Conservation (phyloP, 2,113 vertebrate genomes). For the Dendropsophus ebraccatus region DNA sequence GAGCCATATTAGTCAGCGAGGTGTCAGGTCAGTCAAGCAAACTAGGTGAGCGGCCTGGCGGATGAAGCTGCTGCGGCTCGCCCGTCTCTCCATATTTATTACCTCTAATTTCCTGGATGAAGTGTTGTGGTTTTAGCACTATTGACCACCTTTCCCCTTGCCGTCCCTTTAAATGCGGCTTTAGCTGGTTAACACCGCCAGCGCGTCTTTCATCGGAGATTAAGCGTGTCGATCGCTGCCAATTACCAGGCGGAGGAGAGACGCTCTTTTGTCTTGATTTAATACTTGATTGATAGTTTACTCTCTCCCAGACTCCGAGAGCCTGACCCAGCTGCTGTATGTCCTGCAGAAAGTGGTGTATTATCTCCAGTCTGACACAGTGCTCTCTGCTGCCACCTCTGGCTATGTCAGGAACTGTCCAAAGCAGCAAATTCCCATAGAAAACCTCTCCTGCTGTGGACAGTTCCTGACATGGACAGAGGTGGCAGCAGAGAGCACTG, state of each 20-base stretch:
- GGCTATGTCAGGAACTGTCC: no score
- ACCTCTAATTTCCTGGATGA: neutral
- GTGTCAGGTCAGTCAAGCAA: neutral
- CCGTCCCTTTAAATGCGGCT: neutral
- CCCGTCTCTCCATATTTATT: no score
- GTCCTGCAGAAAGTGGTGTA: no score
- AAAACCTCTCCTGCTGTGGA: no score
- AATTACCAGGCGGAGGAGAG: neutral
- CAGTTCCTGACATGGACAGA: no score
- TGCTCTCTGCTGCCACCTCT: no score
- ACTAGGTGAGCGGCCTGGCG: neutral
- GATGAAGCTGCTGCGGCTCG: no score
- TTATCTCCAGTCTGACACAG: no score
- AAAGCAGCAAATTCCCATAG: no score
- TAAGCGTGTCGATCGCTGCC: neutral
- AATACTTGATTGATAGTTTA: neutral
- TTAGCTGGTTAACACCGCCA: constrained; percentile 1
- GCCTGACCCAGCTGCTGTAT: no score
- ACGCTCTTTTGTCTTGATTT: neutral
- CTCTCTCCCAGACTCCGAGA: neutral
- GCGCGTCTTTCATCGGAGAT: neutral
- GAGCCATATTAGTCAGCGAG: neutral
- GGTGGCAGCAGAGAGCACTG: no score
- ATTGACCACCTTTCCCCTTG: constrained; percentile 31
- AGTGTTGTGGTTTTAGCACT: constrained; percentile 37